Evolutionary conservation across 2,888 invertebrate species (phyloP), one percentile per base, ranked within the genome.

Genomic region (Chelonus formosanus): DNA sequence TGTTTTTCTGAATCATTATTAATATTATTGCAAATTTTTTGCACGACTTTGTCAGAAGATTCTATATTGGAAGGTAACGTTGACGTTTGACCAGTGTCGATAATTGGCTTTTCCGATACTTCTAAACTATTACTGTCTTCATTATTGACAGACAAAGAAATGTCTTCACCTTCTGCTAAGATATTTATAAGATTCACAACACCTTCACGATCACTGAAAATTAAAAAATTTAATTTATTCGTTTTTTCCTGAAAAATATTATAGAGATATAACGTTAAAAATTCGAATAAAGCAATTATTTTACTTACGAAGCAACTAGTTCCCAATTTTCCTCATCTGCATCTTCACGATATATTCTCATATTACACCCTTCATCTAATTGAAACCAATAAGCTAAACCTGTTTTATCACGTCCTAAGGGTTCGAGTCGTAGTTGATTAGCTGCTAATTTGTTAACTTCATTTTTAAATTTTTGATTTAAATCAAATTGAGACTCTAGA

Each of bases 291-390:
- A 6, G 20, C 7, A 20, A 40, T 40, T 47, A 8, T 7, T 54
- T 57, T 69, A 82, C 85, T 84, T 85, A 94, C 93, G 90, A 92
- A 70, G 96, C 97, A 70, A 97, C 92, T 54, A 97, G 88, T 80
- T 93, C 91, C 97, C 97, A 97, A 8, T 94, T 94, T 83, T 98
- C 96, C 81, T 98, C 98, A 84, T 98, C 98, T 73, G 93, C 90
- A 80, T 98, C 97, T 85, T 98, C 98, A 79, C 93, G 91, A 84
- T 97, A 99, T 55, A 99, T 90, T 71, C 96, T 89, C 70, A 98
- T 87, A 84, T 96, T 96, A 76, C 94, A 92, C 67, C 93, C 92
- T 70, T 92, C 90, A 84, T 98, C 96, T 65, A 93, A 89, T 77
- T 97, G 95, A 77, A 92, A 90, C 97, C 98, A 99, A 84, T 99